These are phyloP conservation scores for Steromphala cineraria DNA, from an alignment of 2,888 invertebrate species.

Conservation along the genomic window DNA sequence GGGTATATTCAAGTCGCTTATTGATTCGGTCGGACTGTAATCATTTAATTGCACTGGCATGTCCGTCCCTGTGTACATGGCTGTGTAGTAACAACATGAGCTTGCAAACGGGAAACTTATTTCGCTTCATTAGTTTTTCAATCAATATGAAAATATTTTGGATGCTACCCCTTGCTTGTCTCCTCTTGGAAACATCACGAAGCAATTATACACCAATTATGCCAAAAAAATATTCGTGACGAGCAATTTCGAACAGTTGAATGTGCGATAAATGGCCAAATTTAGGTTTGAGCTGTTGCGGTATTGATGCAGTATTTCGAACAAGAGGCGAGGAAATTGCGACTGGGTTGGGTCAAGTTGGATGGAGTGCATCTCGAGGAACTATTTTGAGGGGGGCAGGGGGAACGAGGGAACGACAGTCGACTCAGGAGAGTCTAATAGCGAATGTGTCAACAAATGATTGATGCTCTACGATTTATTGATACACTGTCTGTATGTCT, in stretches of 20 bases:
- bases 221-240: constrained; percentile 1
- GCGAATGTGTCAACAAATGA: no score
- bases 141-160: constrained; percentile 10
- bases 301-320: not conserved
- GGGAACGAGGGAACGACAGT: no score
- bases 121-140: constrained; percentile 4
- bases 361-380: no score
- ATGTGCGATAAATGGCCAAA: constrained; percentile 5
- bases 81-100: constrained; percentile 6
- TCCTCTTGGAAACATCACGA: not conserved
- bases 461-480: no score
- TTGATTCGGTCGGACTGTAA: not conserved
- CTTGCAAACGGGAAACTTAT: constrained; percentile 5
- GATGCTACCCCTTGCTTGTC: not conserved
- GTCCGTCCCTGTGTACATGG: not conserved
- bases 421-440: no score
- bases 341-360: no score
- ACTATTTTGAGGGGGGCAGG: no score
- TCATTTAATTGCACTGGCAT: constrained; percentile 6
- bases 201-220: constrained; percentile 5
- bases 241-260: constrained; percentile 2
- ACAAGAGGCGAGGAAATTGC: not conserved
- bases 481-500: no score
- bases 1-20: not conserved
- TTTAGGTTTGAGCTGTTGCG: not conserved